A percentile compares a stretch with the other conserved stretches of the same genome.
Conservation (phyloP, 2,888 invertebrate species). For the Phaedon cochleariae region DNA sequence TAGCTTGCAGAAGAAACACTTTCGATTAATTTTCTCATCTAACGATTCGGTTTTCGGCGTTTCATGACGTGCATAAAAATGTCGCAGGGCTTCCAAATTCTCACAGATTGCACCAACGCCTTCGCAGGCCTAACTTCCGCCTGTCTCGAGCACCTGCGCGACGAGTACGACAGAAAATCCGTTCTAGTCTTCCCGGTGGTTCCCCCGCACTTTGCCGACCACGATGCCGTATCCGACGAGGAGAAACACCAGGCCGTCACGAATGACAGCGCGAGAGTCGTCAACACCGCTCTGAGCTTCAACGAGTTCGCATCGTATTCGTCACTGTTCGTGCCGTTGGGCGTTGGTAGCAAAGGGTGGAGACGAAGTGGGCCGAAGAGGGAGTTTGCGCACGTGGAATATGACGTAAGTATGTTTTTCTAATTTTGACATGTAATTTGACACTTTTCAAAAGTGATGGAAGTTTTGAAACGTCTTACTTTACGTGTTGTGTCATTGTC, state of each 20-base stretch:
- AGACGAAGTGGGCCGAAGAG: conserved; percentile 69
- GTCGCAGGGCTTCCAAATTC: conserved; percentile 87
- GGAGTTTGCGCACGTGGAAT: conserved; percentile 70
- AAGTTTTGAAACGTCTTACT: too few species aligned
- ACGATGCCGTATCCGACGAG: conserved; percentile 62
- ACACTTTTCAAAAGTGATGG: too few species aligned
- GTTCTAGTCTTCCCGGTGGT: conserved; percentile 76
- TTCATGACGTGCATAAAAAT: too few species aligned
- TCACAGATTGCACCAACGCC: conserved; percentile 83
- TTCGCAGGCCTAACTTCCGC: conserved; percentile 81
- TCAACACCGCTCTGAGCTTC: conserved; percentile 75
- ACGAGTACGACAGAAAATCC: conserved; percentile 82
- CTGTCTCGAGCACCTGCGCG: conserved; percentile 78
- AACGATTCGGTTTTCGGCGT: too few species aligned
- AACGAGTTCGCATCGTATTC: conserved; percentile 71
- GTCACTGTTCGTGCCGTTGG: conserved; percentile 78
- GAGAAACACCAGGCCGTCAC: conserved; percentile 65
- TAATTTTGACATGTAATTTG: too few species aligned
- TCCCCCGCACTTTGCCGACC: conserved; percentile 69
- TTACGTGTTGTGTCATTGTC: too few species aligned
- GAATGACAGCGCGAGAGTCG: conserved; percentile 70
- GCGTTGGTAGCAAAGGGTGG: conserved; percentile 73
- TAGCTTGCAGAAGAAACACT: too few species aligned
- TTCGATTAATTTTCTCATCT: too few species aligned
- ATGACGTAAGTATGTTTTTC: conserved; percentile 65